Conservation (phyloP, 2,113 vertebrate species). For the Rousettus leschenaultii region DNA sequence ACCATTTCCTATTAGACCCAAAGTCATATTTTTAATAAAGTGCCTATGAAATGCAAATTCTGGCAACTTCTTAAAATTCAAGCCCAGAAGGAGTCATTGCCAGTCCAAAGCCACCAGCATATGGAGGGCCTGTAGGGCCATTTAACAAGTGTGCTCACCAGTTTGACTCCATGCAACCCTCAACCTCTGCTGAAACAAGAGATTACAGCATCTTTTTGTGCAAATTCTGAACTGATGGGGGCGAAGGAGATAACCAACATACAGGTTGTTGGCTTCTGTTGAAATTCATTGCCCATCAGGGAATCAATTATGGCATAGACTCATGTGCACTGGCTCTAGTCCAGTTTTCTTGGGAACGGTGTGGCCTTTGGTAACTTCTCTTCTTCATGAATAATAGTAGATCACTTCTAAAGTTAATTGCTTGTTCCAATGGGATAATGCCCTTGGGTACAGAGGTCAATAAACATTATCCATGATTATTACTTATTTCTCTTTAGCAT, state of each 20-base stretch:
- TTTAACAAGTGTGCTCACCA: background rate
- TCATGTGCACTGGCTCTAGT: fast-evolving
- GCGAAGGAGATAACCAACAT: background rate
- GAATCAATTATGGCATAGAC: fast-evolving
- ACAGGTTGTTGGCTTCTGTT: background rate
- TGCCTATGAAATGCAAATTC: constrained; percentile 64
- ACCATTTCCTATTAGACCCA: background rate
- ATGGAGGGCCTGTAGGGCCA: constrained; percentile 38
- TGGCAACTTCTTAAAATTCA: constrained; percentile 39
- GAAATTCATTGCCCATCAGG: fast-evolving
- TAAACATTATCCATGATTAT: background rate
- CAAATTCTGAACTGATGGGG: background rate
- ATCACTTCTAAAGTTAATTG: background rate
- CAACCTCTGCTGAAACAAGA: background rate
- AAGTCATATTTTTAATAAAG: constrained; percentile 2
- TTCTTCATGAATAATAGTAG: background rate
- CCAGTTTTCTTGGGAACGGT: background rate
- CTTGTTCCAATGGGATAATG: background rate
- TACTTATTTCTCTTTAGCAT: background rate
- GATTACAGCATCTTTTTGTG: constrained; percentile 14
- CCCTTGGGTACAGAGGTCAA: background rate
- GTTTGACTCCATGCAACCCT: background rate
- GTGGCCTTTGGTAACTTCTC: background rate
- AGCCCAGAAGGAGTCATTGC: constrained; percentile 4
- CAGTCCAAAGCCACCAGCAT: background rate